Evolutionary conservation across 2,888 invertebrate species (phyloP).

Genomic region (Pristionchus exspectatus): DNA sequence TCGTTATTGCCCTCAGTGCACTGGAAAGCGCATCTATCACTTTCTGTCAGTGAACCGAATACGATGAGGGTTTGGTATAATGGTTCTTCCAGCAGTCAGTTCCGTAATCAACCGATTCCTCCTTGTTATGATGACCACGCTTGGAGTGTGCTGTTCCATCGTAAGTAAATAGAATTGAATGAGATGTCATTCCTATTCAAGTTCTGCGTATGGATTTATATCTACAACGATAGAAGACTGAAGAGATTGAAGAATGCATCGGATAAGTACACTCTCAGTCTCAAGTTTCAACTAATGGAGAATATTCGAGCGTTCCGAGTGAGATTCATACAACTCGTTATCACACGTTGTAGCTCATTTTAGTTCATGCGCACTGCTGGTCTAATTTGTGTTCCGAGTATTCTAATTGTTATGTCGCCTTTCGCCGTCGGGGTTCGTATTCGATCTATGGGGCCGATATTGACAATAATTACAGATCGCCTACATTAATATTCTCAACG

Average conservation of each 20-base stretch:
- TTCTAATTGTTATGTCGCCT: background rate
- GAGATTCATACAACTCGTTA: background rate
- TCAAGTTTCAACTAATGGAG: slow-evolving; percentile 43
- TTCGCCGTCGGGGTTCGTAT: background rate
- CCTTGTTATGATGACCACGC: background rate
- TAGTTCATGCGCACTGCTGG: background rate
- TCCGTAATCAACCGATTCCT: background rate
- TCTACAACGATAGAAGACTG: slow-evolving; percentile 43
- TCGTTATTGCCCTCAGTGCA: background rate
- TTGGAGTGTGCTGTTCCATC: background rate
- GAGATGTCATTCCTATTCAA: background rate
- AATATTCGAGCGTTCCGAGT: slow-evolving; percentile 38
- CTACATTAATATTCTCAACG: background rate
- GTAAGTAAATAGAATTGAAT: background rate
- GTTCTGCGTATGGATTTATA: slow-evolving; percentile 16
- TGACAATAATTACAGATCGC: background rate
- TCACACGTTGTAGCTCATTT: background rate
- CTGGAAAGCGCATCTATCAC: background rate
- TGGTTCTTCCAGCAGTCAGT: slow-evolving; percentile 12
- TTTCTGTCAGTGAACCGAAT: slow-evolving; percentile 6
- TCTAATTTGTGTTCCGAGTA: background rate
- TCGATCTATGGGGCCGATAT: background rate
- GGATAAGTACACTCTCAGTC: slow-evolving; percentile 41
- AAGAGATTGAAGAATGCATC: slow-evolving; percentile 27
- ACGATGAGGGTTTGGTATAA: background rate